These are phyloP conservation scores for Caenorhabditis sp. DNA, from an alignment of 2,888 invertebrate genomes.

Conservation along the genomic window DNA sequence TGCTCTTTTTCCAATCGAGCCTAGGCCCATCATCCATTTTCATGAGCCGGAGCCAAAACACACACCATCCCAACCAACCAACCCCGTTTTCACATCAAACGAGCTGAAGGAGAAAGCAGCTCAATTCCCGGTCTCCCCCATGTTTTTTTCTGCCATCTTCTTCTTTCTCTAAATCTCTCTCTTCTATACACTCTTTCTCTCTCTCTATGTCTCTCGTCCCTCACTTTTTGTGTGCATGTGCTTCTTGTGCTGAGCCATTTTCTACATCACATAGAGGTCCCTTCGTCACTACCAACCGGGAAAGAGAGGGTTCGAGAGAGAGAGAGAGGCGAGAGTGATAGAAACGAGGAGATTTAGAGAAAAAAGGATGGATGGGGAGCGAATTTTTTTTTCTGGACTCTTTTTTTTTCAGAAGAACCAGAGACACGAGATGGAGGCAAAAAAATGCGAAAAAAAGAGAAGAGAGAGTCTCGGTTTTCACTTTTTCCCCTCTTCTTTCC, in stretches of 20 bases:
- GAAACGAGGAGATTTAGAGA: conserved; percentile 37
- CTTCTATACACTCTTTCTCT: conserved; percentile 15
- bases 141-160: not conserved
- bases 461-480: not conserved
- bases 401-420: not conserved
- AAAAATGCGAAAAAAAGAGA: not conserved
- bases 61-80: not conserved
- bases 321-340: conserved; percentile 18
- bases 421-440: not conserved
- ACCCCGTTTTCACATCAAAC: not conserved
- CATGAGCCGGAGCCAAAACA: conserved; percentile 46
- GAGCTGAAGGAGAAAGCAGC: conserved; percentile 2
- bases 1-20: not conserved
- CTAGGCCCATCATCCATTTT: conserved; percentile 6
- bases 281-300: not conserved
- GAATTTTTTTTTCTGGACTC: too few species aligned
- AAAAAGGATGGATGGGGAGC: too few species aligned
- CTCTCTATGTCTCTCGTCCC: conserved; percentile 42
- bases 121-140: not conserved
- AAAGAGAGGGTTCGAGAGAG: not conserved
- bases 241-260: conserved; percentile 11
- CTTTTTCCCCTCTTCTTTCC: not conserved
- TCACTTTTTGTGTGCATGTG: conserved; percentile 64
- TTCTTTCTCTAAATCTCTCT: conserved; percentile 3
- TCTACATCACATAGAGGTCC: conserved; percentile 29